phyloP scores from a whole-genome alignment of 2,888 invertebrate genomes.

The Empis livida region DNA sequence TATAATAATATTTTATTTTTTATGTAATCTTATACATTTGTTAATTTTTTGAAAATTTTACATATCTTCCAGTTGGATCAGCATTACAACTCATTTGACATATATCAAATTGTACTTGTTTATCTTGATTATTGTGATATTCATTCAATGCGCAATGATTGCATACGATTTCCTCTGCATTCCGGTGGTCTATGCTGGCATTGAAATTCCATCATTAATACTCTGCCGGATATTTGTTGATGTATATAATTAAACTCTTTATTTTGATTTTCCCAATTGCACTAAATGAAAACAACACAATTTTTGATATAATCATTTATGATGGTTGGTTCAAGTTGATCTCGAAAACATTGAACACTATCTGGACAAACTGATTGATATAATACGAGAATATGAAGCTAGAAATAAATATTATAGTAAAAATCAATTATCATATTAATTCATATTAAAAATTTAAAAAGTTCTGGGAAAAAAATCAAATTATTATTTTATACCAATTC shows the following conservation, averaged over 20 bases:
- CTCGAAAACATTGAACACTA: slow-evolving; percentile 41
- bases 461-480: too few species aligned
- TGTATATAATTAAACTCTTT: slow-evolving; percentile 9
- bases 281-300: slow-evolving; percentile 41
- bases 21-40: background rate
- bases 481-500: too few species aligned
- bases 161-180: slow-evolving; percentile 48
- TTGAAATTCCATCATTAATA: slow-evolving; percentile 33
- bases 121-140: slow-evolving; percentile 22
- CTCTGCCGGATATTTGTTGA: too few species aligned
- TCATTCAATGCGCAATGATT: slow-evolving; percentile 44
- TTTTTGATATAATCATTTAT: slow-evolving; percentile 37
- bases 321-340: slow-evolving; percentile 43
- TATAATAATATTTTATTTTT: background rate
- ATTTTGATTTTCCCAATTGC: slow-evolving; percentile 51
- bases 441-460: too few species aligned
- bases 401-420: too few species aligned
- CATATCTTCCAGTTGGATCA: slow-evolving; percentile 22
- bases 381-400: slow-evolving; percentile 41
- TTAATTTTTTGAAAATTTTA: background rate
- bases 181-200: slow-evolving; percentile 53
- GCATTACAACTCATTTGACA: slow-evolving; percentile 36
- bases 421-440: too few species aligned
- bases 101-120: slow-evolving; percentile 33
- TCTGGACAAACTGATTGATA: slow-evolving; percentile 53